Percentiles rank a stretch among this genome's conserved stretches.
Evolutionary conservation across 1,140 invertebrate species (phyloP).

Genomic region (Drosophila asahinai): DNA sequence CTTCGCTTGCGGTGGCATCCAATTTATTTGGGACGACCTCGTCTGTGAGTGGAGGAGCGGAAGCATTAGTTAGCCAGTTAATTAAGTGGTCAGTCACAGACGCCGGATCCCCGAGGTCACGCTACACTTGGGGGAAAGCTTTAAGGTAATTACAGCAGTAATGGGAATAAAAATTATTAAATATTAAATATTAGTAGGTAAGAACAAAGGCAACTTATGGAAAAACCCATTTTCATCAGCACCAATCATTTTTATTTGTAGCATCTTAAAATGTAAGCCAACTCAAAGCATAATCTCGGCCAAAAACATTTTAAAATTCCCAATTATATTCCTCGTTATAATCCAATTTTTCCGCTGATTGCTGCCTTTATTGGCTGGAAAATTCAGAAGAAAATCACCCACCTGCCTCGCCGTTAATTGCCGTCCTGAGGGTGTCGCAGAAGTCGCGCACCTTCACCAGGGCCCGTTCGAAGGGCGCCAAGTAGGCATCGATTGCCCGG

Average conservation of each 20-base stretch:
- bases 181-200: background rate
- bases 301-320: background rate
- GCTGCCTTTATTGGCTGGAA: constrained; percentile 18
- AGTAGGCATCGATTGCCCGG: constrained; percentile 39
- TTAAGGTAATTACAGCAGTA: background rate
- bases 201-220: too few species aligned
- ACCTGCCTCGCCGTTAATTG: constrained; percentile 61
- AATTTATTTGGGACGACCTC: constrained; percentile 40
- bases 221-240: too few species aligned
- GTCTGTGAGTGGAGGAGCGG: constrained; percentile 32
- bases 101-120: constrained; percentile 36
- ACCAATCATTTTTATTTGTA: background rate
- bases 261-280: background rate
- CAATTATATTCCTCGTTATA: background rate
- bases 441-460: constrained; percentile 62
- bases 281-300: background rate
- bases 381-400: constrained; percentile 19
- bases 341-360: background rate
- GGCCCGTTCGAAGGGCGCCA: constrained; percentile 52
- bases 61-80: constrained; percentile 46
- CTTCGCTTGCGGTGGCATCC: constrained; percentile 16
- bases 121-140: constrained; percentile 1
- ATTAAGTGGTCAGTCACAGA: constrained; percentile 62
- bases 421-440: constrained; percentile 60
- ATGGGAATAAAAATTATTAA: too few species aligned